These are phyloP conservation scores for Himalopsyche anomala DNA, from an alignment of 2,888 invertebrate genomes.

Conservation along the genomic window DNA sequence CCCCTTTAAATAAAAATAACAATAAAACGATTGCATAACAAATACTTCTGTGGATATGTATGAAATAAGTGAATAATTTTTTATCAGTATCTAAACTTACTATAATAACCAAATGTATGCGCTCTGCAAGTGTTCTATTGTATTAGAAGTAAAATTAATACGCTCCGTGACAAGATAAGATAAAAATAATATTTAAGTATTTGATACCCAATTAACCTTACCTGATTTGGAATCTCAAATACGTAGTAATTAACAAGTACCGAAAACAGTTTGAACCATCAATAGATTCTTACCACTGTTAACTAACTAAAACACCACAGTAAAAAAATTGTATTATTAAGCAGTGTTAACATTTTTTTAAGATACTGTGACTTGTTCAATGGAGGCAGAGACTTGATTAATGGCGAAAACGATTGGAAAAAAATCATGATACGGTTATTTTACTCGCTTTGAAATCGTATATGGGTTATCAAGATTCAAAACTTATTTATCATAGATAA, in stretches of 20 bases:
- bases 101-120: too few relatives aligned
- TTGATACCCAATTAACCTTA: not conserved
- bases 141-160: too few relatives aligned
- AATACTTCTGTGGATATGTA: too few relatives aligned
- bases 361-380: not conserved
- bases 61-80: too few relatives aligned
- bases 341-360: not conserved
- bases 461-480: conserved; percentile 3
- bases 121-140: too few relatives aligned
- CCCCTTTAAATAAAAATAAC: too few relatives aligned
- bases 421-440: conserved; percentile 26
- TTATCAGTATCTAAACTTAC: too few relatives aligned
- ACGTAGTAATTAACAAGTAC: conserved; percentile 20
- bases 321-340: not conserved
- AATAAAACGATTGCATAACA: too few relatives aligned
- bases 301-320: not conserved
- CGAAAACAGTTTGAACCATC: conserved; percentile 3
- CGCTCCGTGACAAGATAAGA: too few relatives aligned
- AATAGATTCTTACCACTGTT: not conserved
- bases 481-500: not conserved
- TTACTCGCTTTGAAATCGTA: not conserved
- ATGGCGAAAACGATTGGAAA: not conserved
- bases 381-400: conserved; percentile 14
- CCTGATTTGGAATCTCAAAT: not conserved
- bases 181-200: too few relatives aligned